These are phyloP conservation scores for Chloroceryle inda DNA, from an alignment of 2,797 vertebrate genomes.

Conservation along the genomic window DNA sequence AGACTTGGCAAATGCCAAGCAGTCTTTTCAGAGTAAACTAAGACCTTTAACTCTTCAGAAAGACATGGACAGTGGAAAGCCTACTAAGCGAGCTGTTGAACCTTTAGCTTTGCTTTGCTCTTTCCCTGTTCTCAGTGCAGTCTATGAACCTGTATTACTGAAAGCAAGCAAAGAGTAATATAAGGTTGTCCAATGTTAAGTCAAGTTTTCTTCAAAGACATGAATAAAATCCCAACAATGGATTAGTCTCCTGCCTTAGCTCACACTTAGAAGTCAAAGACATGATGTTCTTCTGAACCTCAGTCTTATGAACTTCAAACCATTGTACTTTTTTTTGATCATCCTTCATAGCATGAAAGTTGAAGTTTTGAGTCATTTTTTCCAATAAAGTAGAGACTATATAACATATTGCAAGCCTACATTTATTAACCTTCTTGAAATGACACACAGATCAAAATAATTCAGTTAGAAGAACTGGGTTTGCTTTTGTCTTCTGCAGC, in stretches of 20 bases:
- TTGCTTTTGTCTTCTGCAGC: not conserved
- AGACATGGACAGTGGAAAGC: not conserved
- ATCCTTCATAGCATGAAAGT: not conserved
- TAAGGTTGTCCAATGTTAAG: not conserved
- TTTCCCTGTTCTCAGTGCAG: not conserved
- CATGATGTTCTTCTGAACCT: not conserved
- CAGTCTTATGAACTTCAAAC: not conserved
- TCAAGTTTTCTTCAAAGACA: not conserved
- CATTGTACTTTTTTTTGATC: not conserved
- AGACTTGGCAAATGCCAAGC: not conserved
- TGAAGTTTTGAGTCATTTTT: not conserved
- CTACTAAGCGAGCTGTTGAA: not conserved
- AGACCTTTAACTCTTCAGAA: not conserved
- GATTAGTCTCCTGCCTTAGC: not conserved
- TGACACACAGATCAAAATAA: constrained; percentile 29
- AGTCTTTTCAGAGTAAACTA: not conserved
- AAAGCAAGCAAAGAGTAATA: not conserved
- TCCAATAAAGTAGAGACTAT: not conserved
- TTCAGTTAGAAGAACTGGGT: constrained; percentile 13
- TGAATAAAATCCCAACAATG: not conserved
- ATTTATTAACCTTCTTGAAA: constrained; percentile 33
- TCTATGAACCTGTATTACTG: not conserved
- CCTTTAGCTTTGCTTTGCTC: not conserved
- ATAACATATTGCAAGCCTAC: not conserved
- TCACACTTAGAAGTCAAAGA: not conserved